Percentiles rank a stretch among this genome's conserved stretches.
Conservation (phyloP, 1,140 invertebrate genomes). For the Helicoverpa zea region DNA sequence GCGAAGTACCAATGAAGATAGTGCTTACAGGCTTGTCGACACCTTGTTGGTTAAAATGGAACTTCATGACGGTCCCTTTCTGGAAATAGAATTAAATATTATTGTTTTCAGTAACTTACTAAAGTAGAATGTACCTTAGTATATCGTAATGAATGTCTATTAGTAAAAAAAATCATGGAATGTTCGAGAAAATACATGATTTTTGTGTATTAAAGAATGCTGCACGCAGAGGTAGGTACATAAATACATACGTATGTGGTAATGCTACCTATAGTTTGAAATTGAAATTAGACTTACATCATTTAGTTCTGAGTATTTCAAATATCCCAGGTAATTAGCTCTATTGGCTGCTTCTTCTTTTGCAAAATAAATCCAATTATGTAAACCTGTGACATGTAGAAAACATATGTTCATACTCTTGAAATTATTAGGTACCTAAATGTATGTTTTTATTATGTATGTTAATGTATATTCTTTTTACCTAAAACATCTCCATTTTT, state of each 20-base stretch:
- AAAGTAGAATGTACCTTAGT: too few relatives aligned
- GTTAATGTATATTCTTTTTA: constrained; percentile 57
- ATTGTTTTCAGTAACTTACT: too few relatives aligned
- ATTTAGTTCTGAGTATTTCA: constrained; percentile 91
- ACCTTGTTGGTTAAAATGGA: constrained; percentile 92
- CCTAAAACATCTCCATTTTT: constrained; percentile 91
- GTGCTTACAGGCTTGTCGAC: constrained; percentile 92
- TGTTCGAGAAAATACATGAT: too few relatives aligned
- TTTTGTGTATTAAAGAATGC: too few relatives aligned
- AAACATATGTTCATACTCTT: neutral
- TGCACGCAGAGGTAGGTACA: too few relatives aligned
- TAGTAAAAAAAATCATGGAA: too few relatives aligned
- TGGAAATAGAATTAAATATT: constrained; percentile 67
- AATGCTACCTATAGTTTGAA: too few relatives aligned
- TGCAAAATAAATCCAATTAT: constrained; percentile 96
- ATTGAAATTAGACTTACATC: constrained; percentile 87
- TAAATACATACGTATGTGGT: too few relatives aligned
- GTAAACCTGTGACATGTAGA: constrained; percentile 89
- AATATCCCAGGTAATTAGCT: constrained; percentile 93
- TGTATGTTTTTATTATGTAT: neutral
- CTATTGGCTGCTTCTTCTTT: constrained; percentile 90
- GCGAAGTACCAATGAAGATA: constrained; percentile 96
- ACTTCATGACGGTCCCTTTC: constrained; percentile 93
- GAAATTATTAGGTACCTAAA: neutral
- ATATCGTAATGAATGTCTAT: too few relatives aligned